These are phyloP conservation scores for Rynchops niger DNA, from an alignment of 2,113 vertebrate genomes.

Conservation along the genomic window DNA sequence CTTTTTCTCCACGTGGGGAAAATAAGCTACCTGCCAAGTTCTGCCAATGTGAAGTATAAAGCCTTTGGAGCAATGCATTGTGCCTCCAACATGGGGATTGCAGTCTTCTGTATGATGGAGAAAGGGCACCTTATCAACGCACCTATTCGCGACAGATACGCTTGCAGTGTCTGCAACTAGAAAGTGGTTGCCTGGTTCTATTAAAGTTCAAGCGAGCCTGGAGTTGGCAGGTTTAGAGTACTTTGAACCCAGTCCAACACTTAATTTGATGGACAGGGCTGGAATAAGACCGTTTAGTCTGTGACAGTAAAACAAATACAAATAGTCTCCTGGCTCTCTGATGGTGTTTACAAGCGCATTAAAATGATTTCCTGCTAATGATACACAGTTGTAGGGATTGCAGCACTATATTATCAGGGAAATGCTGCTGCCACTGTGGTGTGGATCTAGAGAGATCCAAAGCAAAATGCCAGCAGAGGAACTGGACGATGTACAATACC, in stretches of 20 bases:
- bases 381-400: constrained; percentile 34
- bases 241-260: constrained; percentile 59
- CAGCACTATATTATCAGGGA: constrained; percentile 37
- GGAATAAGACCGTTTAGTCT: constrained; percentile 52
- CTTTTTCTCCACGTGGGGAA: background rate
- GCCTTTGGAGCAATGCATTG: background rate
- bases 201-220: constrained; percentile 48
- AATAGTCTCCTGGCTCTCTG: constrained; percentile 48
- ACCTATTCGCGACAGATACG: background rate
- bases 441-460: background rate
- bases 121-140: background rate
- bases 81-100: background rate
- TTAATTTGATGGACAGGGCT: constrained; percentile 68
- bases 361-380: constrained; percentile 62
- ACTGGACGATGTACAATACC: background rate
- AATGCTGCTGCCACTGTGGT: background rate
- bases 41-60: background rate
- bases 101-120: background rate
- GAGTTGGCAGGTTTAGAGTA: constrained; percentile 55
- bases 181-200: constrained; percentile 48
- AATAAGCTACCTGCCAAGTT: background rate
- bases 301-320: constrained; percentile 64
- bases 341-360: constrained; percentile 67
- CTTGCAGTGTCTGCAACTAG: background rate
- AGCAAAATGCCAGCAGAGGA: background rate